These are phyloP conservation scores for Pherbina coryleti DNA, from an alignment of 2,888 invertebrate genomes.

Conservation along the genomic window DNA sequence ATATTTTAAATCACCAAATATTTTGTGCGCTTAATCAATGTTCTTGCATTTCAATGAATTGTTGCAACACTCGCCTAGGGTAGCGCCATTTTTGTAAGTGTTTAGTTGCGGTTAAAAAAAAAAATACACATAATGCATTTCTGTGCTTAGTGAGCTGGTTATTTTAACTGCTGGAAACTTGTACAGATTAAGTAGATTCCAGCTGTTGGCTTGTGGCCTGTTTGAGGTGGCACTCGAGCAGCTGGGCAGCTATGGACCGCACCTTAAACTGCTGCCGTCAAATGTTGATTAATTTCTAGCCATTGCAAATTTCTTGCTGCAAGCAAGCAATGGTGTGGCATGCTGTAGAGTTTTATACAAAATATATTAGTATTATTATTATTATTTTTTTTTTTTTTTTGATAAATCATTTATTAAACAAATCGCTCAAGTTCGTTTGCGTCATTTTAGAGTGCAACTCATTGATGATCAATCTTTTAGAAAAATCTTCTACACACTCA, in stretches of 20 bases:
- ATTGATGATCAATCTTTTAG: too few relatives aligned
- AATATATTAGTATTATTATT: too few relatives aligned
- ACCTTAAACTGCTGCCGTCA: conserved; percentile 22
- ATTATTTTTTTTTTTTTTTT: too few relatives aligned
- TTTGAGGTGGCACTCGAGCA: neutral
- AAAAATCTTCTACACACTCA: too few relatives aligned
- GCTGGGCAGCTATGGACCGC: conserved; percentile 8
- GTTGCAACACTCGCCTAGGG: too few relatives aligned
- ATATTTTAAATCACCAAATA: too few relatives aligned
- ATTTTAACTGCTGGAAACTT: conserved; percentile 12
- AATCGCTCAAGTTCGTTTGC: neutral
- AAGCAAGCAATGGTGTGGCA: too few relatives aligned
- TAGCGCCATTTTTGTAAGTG: too few relatives aligned
- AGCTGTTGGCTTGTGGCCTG: neutral
- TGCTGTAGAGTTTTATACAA: too few relatives aligned
- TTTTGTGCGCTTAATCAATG: too few relatives aligned
- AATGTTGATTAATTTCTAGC: conserved; percentile 25
- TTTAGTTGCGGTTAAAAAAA: too few relatives aligned
- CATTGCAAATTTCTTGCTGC: neutral
- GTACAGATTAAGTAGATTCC: conserved; percentile 8
- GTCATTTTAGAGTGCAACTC: neutral
- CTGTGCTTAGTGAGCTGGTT: neutral
- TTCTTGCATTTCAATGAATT: too few relatives aligned
- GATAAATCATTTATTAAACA: neutral
- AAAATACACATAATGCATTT: neutral